phyloP scores from a whole-genome alignment of 2,797 vertebrate species.

The Epinephelus malabaricus region DNA sequence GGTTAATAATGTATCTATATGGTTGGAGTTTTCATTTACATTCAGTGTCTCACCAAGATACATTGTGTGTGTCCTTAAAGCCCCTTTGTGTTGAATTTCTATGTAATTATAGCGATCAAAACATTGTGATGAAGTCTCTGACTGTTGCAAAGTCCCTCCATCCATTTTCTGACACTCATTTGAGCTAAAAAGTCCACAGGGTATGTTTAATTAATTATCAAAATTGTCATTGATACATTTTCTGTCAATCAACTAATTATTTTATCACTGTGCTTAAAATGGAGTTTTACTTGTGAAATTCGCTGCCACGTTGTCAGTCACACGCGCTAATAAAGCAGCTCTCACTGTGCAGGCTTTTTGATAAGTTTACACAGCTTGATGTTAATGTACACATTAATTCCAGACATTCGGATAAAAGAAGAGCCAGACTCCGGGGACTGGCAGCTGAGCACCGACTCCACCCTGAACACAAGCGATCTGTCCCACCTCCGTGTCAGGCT shows the following conservation, averaged over 20 bases:
- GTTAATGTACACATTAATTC: constrained; percentile 42
- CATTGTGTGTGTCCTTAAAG: constrained; percentile 17
- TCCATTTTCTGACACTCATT: constrained; percentile 38
- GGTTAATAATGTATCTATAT: not conserved
- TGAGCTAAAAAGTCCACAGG: constrained; percentile 28
- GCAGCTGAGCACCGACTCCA: constrained; percentile 97
- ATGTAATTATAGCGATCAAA: constrained; percentile 40
- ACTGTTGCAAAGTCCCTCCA: constrained; percentile 36
- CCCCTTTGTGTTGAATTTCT: constrained; percentile 10
- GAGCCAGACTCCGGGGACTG: constrained; percentile 98
- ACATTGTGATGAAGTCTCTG: constrained; percentile 39
- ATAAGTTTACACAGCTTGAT: constrained; percentile 38
- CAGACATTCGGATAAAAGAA: constrained; percentile 98
- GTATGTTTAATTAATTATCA: constrained; percentile 28
- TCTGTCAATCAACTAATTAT: constrained; percentile 38
- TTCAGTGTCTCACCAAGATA: constrained; percentile 2
- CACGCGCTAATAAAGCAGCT: constrained; percentile 35
- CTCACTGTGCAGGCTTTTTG: constrained; percentile 34
- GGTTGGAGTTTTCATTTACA: not conserved
- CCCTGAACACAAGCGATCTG: constrained; percentile 96
- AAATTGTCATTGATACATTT: constrained; percentile 35
- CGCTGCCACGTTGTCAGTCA: constrained; percentile 48
- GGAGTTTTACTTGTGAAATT: constrained; percentile 25
- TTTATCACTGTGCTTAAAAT: constrained; percentile 22
- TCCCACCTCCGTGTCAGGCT: constrained; percentile 95